Evolutionary conservation across 2,797 vertebrate species (phyloP).

Genomic region (Apogon hyalosoma): DNA sequence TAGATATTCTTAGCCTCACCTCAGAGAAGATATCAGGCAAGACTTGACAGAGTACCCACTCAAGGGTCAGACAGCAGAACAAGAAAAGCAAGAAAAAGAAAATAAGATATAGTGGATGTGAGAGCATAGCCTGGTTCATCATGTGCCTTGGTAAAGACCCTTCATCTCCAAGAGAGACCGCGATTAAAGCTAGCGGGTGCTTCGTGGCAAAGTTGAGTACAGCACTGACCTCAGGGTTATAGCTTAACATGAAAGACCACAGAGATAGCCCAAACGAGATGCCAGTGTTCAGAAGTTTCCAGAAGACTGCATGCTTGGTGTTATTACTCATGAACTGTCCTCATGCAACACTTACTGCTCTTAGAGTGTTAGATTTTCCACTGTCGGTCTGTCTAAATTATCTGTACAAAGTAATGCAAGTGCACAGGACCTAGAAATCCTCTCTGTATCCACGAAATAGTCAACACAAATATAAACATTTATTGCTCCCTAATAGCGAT

Average conservation of each 20-base stretch:
- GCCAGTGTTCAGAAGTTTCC: conserved; percentile 7
- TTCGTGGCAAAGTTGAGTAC: conserved; percentile 28
- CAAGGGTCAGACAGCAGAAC: conserved; percentile 21
- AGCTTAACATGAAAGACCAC: conserved; percentile 37
- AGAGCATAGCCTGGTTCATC: conserved; percentile 17
- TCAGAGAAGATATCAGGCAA: conserved; percentile 38
- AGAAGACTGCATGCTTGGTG: conserved; percentile 8
- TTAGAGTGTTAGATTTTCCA: neutral
- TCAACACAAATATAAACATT: neutral
- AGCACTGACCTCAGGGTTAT: conserved; percentile 46
- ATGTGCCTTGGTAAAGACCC: conserved; percentile 40
- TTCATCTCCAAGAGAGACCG: conserved; percentile 15
- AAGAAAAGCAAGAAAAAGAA: conserved; percentile 21
- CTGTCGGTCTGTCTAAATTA: neutral
- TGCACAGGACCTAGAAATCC: too few species aligned
- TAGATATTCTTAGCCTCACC: conserved; percentile 66
- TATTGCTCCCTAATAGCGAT: neutral
- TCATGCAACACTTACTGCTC: neutral
- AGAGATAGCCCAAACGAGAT: conserved; percentile 34
- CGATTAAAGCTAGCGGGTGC: conserved; percentile 16
- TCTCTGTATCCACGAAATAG: too few species aligned
- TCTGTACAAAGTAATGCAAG: too few species aligned
- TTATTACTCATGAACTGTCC: neutral
- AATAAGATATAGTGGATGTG: conserved; percentile 14
- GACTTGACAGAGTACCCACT: conserved; percentile 51